Evolutionary conservation across 2,888 invertebrate species (phyloP).

Genomic region (Drosophila colorata): DNA sequence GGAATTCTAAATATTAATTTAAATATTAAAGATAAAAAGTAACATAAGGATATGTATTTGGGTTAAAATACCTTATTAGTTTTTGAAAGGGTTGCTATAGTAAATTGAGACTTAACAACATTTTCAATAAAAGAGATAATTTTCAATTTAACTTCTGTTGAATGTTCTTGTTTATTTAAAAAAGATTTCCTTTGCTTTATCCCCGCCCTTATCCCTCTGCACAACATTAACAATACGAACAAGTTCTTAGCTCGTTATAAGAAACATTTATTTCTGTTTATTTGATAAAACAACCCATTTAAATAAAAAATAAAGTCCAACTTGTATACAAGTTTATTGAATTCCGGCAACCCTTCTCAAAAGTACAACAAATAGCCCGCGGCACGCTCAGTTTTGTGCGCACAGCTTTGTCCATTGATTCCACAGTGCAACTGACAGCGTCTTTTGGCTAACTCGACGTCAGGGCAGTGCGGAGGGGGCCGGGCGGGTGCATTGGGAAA

Average conservation of each 20-base stretch:
- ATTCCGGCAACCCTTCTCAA: constrained; percentile 1
- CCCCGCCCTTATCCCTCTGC: background rate
- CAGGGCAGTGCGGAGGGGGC: background rate
- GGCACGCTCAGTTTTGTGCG: constrained; percentile 7
- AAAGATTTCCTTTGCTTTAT: background rate
- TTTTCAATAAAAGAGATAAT: no score
- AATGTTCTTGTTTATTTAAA: no score
- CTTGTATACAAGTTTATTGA: constrained; percentile 1
- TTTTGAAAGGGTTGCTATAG: no score
- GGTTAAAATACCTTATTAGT: no score
- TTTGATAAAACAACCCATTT: background rate
- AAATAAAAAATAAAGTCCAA: background rate
- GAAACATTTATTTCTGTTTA: background rate
- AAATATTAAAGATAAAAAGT: no score
- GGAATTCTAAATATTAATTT: no score
- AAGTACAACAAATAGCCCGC: background rate
- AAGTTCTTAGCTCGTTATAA: background rate
- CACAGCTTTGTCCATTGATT: constrained; percentile 14
- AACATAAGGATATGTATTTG: no score
- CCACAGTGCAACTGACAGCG: constrained; percentile 54
- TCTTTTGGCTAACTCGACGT: constrained; percentile 8
- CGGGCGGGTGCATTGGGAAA: constrained; percentile 44
- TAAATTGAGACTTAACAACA: no score
- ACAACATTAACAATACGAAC: background rate
- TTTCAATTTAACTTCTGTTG: no score